A percentile compares a stretch with the other conserved stretches of the same genome.
Conservation (phyloP, 23 tunicate species). For the Ascidia mentula region DNA sequence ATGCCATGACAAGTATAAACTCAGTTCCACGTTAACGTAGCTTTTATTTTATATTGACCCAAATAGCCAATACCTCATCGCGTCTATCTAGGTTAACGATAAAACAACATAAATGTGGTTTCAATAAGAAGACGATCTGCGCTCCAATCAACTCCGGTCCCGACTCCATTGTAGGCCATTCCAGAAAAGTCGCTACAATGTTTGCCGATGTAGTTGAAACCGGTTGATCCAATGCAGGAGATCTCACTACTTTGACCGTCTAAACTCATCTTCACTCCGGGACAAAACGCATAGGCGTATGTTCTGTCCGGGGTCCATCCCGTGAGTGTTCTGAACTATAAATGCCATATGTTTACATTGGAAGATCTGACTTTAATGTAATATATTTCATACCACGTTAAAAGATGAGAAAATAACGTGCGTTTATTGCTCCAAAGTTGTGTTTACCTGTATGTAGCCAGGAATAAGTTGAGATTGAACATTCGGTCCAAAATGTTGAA, state of each 20-base stretch:
- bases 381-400: background rate
- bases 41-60: no score
- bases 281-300: conserved; percentile 22
- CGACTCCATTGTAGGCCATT: background rate
- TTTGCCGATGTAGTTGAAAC: conserved; percentile 8
- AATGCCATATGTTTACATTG: background rate
- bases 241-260: background rate
- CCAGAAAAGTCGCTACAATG: conserved; percentile 45
- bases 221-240: conserved; percentile 24
- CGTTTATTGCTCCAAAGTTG: background rate
- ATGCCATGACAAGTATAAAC: no score
- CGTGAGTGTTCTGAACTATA: background rate
- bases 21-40: no score
- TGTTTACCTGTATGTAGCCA: conserved; percentile 19
- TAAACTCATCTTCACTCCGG: conserved; percentile 22
- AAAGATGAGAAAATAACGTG: background rate
- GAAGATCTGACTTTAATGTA: background rate
- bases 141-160: background rate
- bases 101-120: conserved; percentile 20
- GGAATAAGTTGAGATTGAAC: background rate
- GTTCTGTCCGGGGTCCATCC: background rate
- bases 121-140: background rate
- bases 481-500: background rate
- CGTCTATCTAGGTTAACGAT: no score
- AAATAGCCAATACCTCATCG: no score